phyloP scores from a whole-genome alignment of 2,888 invertebrate genomes.

The Acleris laterana region DNA sequence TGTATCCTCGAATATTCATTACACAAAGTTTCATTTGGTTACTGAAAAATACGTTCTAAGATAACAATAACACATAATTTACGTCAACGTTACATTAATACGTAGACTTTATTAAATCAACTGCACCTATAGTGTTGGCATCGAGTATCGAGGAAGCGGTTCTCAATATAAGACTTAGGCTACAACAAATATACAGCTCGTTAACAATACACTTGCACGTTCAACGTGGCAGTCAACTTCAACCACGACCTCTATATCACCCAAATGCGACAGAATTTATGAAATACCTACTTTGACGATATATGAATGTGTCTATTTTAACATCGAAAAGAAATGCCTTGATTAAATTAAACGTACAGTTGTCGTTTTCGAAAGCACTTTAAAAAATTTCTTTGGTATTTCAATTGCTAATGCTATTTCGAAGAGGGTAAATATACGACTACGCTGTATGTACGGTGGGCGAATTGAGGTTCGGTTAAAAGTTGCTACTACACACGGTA shows the following conservation, averaged over 20 bases:
- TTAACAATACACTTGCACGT: slow-evolving; percentile 70
- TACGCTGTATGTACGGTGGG: no score
- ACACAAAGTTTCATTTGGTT: slow-evolving; percentile 37
- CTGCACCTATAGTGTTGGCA: slow-evolving; percentile 38
- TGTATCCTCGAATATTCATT: slow-evolving; percentile 32
- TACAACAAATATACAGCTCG: slow-evolving; percentile 74
- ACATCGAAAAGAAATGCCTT: no score
- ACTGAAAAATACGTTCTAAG: slow-evolving; percentile 32
- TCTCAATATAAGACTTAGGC: slow-evolving; percentile 60
- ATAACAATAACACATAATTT: slow-evolving; percentile 32
- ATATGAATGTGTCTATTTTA: no score
- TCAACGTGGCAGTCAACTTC: slow-evolving; percentile 66
- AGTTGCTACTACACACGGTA: slow-evolving; percentile 63
- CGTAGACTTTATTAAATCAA: slow-evolving; percentile 25
- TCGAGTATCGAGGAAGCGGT: slow-evolving; percentile 55
- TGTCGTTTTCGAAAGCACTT: no score
- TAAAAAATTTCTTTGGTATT: no score
- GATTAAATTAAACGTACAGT: no score
- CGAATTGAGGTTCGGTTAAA: slow-evolving; percentile 51
- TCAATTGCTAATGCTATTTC: no score
- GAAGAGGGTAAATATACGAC: no score
- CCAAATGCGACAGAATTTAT: no score
- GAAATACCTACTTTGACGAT: no score
- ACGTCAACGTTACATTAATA: slow-evolving; percentile 30
- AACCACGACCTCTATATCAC: no score